A percentile compares a stretch with the other conserved stretches of the same genome.
Conservation (phyloP, 2,113 vertebrate genomes). For the Mandrillus leucophaeus region DNA sequence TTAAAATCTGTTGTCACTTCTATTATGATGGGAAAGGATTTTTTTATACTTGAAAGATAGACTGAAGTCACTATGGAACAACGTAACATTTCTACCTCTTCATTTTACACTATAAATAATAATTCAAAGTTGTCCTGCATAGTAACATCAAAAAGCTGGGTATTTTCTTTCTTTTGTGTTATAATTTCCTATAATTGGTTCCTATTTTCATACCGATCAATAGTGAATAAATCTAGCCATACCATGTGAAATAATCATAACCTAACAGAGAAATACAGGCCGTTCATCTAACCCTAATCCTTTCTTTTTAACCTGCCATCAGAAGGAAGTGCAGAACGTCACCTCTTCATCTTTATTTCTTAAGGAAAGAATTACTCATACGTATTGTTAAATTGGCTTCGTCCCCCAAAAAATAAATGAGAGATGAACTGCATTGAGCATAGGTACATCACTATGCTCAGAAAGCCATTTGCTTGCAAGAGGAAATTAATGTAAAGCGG, state of each 20-base stretch:
- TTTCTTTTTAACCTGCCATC: slow-evolving; percentile 51
- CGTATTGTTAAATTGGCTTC: slow-evolving; percentile 79
- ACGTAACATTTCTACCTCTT: neutral
- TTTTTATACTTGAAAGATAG: neutral
- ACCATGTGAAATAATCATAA: slow-evolving; percentile 1
- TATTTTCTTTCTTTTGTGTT: neutral
- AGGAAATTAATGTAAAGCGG: slow-evolving; percentile 76
- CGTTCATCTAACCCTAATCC: slow-evolving; percentile 40
- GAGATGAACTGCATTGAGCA: slow-evolving; percentile 72
- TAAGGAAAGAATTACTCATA: slow-evolving; percentile 65
- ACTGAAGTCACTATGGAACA: neutral
- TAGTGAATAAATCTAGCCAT: slow-evolving; percentile 34
- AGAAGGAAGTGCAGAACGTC: slow-evolving; percentile 47
- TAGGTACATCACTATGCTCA: slow-evolving; percentile 68
- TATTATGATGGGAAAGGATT: neutral
- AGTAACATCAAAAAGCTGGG: neutral
- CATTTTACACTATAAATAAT: neutral
- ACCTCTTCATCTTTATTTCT: slow-evolving; percentile 50
- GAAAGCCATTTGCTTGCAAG: slow-evolving; percentile 54
- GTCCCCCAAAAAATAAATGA: slow-evolving; percentile 78
- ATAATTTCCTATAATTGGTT: neutral
- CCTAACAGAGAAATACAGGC: slow-evolving; percentile 44
- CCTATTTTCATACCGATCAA: neutral
- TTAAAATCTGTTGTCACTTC: neutral
- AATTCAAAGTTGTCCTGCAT: neutral